phyloP scores from a whole-genome alignment of 1,140 invertebrate genomes.

The Drosophila novamexicana region DNA sequence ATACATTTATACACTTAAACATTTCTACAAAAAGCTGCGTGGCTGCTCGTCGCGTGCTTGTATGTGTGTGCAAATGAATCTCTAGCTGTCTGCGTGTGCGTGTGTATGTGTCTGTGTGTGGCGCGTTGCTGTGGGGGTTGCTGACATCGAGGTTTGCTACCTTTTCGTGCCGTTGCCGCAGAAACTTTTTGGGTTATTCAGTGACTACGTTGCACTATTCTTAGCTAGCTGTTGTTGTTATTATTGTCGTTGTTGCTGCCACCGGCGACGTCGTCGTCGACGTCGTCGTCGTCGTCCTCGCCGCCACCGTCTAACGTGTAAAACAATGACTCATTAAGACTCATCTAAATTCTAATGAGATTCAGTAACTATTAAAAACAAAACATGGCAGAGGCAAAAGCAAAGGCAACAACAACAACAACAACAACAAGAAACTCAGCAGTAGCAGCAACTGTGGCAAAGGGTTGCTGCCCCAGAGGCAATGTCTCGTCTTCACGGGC shows the following conservation, averaged over 20 bases:
- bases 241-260: conserved; percentile 26
- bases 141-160: conserved; percentile 50
- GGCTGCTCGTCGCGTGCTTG: conserved; percentile 3
- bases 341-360: conserved; percentile 85
- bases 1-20: conserved; percentile 7
- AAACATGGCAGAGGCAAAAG: conserved; percentile 68
- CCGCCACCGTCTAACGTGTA: conserved; percentile 75
- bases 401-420: conserved; percentile 21
- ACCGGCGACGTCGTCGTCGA: not conserved
- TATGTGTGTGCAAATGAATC: not conserved
- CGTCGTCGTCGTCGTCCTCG: conserved; percentile 38
- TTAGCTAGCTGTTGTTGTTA: conserved; percentile 46
- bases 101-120: conserved; percentile 13
- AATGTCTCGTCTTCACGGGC: conserved; percentile 21
- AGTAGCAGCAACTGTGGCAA: conserved; percentile 63
- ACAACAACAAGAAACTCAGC: conserved; percentile 1
- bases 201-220: conserved; percentile 52
- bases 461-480: conserved; percentile 71
- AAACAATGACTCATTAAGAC: conserved; percentile 85
- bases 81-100: conserved; percentile 1
- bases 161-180: conserved; percentile 67
- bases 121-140: conserved; percentile 23
- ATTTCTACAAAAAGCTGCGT: conserved; percentile 3
- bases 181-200: conserved; percentile 58
- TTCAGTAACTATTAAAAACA: conserved; percentile 84